Base-by-base conservation (phyloP, 2,888 invertebrate genomes). In the Dexiosoma caninum region DNA sequence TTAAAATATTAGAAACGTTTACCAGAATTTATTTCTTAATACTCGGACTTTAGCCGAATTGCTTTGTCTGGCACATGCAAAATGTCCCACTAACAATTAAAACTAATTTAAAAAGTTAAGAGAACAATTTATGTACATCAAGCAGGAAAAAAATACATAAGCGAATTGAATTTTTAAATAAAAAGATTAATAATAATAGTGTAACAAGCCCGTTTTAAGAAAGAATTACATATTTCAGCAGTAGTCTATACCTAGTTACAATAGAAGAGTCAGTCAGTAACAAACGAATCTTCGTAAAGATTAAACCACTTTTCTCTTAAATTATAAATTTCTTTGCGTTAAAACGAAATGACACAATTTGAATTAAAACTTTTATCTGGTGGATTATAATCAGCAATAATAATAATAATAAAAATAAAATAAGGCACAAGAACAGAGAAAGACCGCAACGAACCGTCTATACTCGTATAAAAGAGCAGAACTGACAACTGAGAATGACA, bases 401-500 rank as follows among this genome's bases (percentile, higher is more conserved):
- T 27, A 27, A 27, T 27, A 3, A 5, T 27, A 27, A 27, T 27
- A 27, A 46, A 70, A 35, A 62, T 9, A 30, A 10, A 35, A 57
- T 8, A 40, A 40, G 23, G 42, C 27, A 46, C 51, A 62, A 44
- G 14, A 42, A 32, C 21, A 53, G 57, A 49, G 27, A 46, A 67
- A 53, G 23, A 70, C 60, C 19, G 51, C 35, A 32, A 66, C 10
- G 30, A 27, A 64, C 49, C 72, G 67, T 40, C 21, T 70, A 19
- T n/a, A n/a, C 30, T n/a, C n/a, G n/a, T n/a, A n/a, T n/a, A 49
- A 53, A 60, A 46, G 49, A 55, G 55, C 40, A 37, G 64, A 80
- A 77, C 67, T 59, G 62, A 51, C 62, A 76, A 53, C 70, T 72
- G 44, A 59, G 83, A 83, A 76, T 71, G 80, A 66, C 80, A 80